These are phyloP conservation scores for Drosophila parabipectinata DNA, from an alignment of 1,140 invertebrate genomes.

Conservation along the genomic window DNA sequence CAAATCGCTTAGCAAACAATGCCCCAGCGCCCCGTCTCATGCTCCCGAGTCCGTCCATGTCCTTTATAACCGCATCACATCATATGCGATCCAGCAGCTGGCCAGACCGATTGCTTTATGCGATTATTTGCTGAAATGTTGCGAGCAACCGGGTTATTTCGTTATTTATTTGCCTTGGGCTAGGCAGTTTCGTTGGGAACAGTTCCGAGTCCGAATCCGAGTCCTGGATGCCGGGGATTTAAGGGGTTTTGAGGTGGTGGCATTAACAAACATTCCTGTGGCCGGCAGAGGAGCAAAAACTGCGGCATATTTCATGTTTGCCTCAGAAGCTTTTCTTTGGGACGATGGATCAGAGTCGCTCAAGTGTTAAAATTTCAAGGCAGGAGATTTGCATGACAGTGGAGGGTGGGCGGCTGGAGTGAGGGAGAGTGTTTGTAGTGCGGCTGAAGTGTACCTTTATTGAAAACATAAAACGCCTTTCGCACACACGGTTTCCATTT, in stretches of 20 bases:
- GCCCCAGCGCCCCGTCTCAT: slow-evolving; percentile 5
- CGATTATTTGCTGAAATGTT: slow-evolving; percentile 80
- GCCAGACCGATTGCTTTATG: slow-evolving; percentile 75
- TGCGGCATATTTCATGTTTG: slow-evolving; percentile 77
- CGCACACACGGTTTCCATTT: slow-evolving; percentile 44
- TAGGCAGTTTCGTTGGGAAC: slow-evolving; percentile 10
- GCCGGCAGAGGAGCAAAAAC: slow-evolving; percentile 49
- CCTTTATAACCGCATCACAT: slow-evolving; percentile 41
- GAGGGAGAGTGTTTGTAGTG: slow-evolving; percentile 29
- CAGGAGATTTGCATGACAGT: slow-evolving; percentile 69
- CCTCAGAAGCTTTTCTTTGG: slow-evolving; percentile 51
- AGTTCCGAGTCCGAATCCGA: neutral
- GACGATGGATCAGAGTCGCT: slow-evolving; percentile 61
- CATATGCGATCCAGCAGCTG: slow-evolving; percentile 69
- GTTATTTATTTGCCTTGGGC: slow-evolving; percentile 73
- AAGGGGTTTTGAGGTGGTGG: slow-evolving; percentile 1
- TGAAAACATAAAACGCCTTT: slow-evolving; percentile 72
- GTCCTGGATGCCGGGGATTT: neutral
- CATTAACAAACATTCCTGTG: slow-evolving; percentile 66
- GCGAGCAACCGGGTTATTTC: slow-evolving; percentile 53
- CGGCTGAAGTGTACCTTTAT: slow-evolving; percentile 60
- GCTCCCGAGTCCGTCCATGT: neutral
- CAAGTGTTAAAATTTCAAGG: slow-evolving; percentile 76
- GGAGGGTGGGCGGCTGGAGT: neutral
- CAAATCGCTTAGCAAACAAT: slow-evolving; percentile 81